These are phyloP conservation scores for Percopsis omiscomaycus DNA, from an alignment of 2,797 vertebrate genomes.

Conservation along the genomic window DNA sequence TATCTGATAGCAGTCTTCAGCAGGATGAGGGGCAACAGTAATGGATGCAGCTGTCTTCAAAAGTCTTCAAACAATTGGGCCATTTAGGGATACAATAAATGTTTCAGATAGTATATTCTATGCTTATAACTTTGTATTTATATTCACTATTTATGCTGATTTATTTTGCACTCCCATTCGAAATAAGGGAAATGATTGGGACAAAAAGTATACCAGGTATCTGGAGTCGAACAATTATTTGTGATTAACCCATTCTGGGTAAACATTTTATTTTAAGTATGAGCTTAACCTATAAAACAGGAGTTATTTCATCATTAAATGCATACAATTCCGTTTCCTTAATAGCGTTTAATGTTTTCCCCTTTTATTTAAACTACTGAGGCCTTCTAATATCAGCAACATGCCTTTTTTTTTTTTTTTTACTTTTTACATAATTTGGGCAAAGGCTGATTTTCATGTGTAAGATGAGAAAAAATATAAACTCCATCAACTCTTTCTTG, in stretches of 20 bases:
- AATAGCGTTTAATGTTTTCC: too few species aligned
- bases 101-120: conserved; percentile 2
- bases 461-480: conserved; percentile 13
- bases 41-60: conserved; percentile 10
- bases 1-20: too few species aligned
- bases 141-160: conserved; percentile 48
- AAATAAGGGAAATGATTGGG: conserved; percentile 34
- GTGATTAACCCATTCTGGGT: neutral
- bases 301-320: neutral
- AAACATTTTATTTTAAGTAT: neutral
- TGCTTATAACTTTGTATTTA: conserved; percentile 38
- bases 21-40: neutral
- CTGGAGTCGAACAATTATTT: neutral
- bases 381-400: conserved; percentile 57
- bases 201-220: neutral
- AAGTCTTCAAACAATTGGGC: neutral
- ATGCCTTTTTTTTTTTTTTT: conserved; percentile 38
- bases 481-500: conserved; percentile 37
- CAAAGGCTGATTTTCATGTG: conserved; percentile 15
- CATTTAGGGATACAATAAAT: neutral
- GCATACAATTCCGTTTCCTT: neutral
- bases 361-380: conserved; percentile 21
- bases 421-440: neutral
- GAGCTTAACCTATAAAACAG: neutral
- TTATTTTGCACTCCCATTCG: conserved; percentile 44